Evolutionary conservation across 2,888 invertebrate species (phyloP).

Genomic region (Agonopterix alstromeriana): DNA sequence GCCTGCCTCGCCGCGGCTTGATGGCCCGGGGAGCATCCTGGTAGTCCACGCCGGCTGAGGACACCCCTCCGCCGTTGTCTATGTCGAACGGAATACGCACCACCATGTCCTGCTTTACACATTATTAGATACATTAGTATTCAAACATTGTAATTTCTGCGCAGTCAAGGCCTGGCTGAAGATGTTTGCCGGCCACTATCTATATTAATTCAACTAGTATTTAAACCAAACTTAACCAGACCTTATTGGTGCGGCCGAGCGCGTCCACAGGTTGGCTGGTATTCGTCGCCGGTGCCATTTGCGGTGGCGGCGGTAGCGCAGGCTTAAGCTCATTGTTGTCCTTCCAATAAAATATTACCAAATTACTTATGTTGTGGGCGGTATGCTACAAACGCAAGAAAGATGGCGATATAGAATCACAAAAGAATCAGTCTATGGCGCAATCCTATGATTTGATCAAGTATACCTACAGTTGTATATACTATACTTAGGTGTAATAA

Average conservation of each 20-base stretch:
- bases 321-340: slow-evolving; percentile 34
- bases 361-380: no score
- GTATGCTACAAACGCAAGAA: no score
- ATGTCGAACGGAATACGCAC: slow-evolving; percentile 68
- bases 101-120: slow-evolving; percentile 43
- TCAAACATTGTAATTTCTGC: no score
- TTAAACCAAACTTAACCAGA: neutral
- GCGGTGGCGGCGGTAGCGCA: slow-evolving; percentile 24
- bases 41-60: slow-evolving; percentile 30
- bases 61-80: slow-evolving; percentile 35
- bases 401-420: no score
- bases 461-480: no score
- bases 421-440: no score
- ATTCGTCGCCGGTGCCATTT: slow-evolving; percentile 27
- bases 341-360: slow-evolving; percentile 16
- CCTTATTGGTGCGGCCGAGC: slow-evolving; percentile 27
- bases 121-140: neutral
- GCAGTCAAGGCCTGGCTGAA: no score
- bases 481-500: no score
- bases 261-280: slow-evolving; percentile 29
- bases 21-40: slow-evolving; percentile 42
- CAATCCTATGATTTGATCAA: no score
- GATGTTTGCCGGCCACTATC: no score
- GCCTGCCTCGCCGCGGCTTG: slow-evolving; percentile 57
- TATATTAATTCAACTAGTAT: no score